A percentile compares a stretch with the other conserved stretches of the same genome.
Conservation (phyloP, 2,888 invertebrate genomes). For the Lydus trimaculatus region DNA sequence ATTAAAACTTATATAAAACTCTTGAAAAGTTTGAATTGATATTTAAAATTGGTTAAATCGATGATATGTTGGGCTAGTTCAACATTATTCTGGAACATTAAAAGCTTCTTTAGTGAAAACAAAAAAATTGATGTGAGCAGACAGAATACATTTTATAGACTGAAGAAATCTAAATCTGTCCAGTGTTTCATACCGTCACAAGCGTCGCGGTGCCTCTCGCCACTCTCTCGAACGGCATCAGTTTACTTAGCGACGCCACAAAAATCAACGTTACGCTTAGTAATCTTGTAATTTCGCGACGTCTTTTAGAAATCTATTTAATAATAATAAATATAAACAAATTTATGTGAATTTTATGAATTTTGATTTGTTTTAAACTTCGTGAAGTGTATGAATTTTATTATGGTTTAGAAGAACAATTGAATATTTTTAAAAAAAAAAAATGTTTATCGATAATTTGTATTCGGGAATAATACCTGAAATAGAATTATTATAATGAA, state of each 20-base stretch:
- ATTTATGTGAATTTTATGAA: not conserved
- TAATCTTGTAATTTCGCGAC: not conserved
- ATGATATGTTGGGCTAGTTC: not conserved
- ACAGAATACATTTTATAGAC: constrained; percentile 39
- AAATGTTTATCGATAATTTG: not conserved
- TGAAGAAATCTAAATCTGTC: constrained; percentile 43
- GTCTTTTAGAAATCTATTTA: not conserved
- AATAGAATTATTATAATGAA: constrained; percentile 48
- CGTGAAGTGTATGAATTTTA: not conserved
- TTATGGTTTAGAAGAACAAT: not conserved
- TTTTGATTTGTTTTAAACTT: not conserved
- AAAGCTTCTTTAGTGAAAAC: constrained; percentile 36
- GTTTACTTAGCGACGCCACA: constrained; percentile 28
- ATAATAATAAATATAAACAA: not conserved
- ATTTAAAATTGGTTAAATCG: not conserved
- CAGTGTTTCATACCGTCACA: constrained; percentile 36
- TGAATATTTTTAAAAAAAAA: not conserved
- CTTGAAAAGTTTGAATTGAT: not conserved
- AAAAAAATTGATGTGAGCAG: constrained; percentile 36
- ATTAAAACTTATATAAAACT: not conserved
- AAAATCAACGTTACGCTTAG: constrained; percentile 22
- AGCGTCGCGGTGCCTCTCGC: constrained; percentile 41
- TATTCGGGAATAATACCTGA: constrained; percentile 37
- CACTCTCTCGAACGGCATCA: constrained; percentile 26
- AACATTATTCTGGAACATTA: constrained; percentile 30